Evolutionary conservation across 2,113 vertebrate species (phyloP), one percentile per base, ranked within the genome.

Genomic region (Ciconia maguari): DNA sequence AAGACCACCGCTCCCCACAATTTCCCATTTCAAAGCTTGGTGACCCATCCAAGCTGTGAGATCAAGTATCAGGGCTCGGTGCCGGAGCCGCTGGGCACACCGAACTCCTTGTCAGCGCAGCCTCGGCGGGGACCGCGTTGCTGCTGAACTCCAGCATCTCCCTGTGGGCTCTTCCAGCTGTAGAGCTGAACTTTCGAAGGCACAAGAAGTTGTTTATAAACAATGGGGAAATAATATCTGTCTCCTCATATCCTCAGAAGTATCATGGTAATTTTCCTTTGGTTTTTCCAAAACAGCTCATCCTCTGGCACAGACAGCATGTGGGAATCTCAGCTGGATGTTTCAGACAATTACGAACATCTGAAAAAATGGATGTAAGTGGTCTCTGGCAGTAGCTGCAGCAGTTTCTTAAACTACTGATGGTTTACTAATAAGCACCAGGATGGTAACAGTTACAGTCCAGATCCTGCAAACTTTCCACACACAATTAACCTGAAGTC

Each of bases 401-500:
- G 74, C 52, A 41, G 16, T 32, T 72, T 32, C 38, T 72, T 51
- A 22, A 88, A 46, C 62, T 82, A 34, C 75, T 78, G 65, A 11
- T 65, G 30, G 41, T 46, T 90, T 68, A 34, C n/a, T 60, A 60
- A 72, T 15, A 41, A 51, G 62, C 61, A 10, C 10, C 51, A 60
- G 82, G 36, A 62, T 16, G 57, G 48, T 10, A 20, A 36, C 61
- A 64, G 66, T 4, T 30, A 22, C 3, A 77, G 68, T 36, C 15
- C 54, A 52, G 71, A 25, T 8, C 62, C 76, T 92, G 66, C 71
- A 79, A 24, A 29, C 4, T 7, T 38, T 18, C 32, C 17, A 27
- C 51, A 25, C 13, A 0, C 0, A 0, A 6, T 12, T 25, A 22
- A 21, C 25, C 78, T 12, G 44, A 22, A 25, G 38, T 0, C 4